Conservation (phyloP, 1,140 invertebrate genomes). For the Pteromalus puparum region DNA sequence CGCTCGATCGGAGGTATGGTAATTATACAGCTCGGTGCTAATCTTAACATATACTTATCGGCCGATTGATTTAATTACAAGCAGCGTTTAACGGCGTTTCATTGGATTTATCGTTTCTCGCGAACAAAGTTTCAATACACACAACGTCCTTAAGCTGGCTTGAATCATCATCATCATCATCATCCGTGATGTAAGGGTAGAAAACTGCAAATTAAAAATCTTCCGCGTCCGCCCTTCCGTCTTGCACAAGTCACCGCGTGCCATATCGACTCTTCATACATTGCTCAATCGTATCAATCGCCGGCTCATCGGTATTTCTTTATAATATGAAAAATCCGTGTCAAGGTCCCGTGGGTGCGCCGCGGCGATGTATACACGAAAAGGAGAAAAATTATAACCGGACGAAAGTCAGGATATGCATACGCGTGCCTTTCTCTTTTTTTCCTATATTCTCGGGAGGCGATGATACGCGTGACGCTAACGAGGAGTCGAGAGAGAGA, state of each 20-base stretch:
- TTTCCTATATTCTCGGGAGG: neutral
- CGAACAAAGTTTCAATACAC: neutral
- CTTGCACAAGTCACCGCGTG: too few species aligned
- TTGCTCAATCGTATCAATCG: neutral
- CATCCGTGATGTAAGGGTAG: too few species aligned
- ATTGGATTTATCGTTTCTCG: neutral
- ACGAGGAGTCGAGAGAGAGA: neutral
- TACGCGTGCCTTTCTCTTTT: constrained; percentile 1
- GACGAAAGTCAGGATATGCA: constrained; percentile 21
- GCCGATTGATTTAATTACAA: too few species aligned
- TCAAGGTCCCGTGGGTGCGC: constrained; percentile 35
- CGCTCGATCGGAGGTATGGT: too few species aligned
- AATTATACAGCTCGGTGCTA: too few species aligned
- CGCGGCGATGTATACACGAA: neutral
- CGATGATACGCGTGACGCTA: neutral
- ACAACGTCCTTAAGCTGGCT: too few species aligned
- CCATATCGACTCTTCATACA: neutral
- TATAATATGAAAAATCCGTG: constrained; percentile 22
- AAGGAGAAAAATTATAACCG: constrained; percentile 16
- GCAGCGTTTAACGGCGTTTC: too few species aligned
- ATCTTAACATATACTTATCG: too few species aligned
- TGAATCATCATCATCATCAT: too few species aligned
- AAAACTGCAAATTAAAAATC: neutral
- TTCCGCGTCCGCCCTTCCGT: neutral
- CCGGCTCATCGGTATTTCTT: neutral